Base-by-base conservation (phyloP, 2,888 invertebrate genomes). In the Baccha elongata region DNA sequence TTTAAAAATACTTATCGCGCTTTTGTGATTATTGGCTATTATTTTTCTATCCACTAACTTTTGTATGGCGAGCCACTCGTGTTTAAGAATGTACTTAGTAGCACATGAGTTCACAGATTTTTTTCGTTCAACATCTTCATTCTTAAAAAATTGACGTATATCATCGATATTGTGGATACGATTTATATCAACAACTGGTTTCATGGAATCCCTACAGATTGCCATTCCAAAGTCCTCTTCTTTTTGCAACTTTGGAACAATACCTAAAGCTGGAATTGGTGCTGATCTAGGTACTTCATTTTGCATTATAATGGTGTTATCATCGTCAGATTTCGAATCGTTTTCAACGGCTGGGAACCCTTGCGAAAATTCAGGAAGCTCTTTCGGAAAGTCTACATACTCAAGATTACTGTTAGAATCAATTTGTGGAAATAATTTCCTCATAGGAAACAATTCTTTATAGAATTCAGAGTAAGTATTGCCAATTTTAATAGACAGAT, bases 21-120 rank as follows among this genome's bases (percentile, higher is more conserved):
- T 88, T 13, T 85, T 85, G 2, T 84, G 74, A 17, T 89, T 87
- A 32, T 86, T 87, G 6, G 85, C 60, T 62, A 86, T 80, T 2
- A 89, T 21, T 84, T 88, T 88, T 11, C 87, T 86, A 21, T 87
- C 86, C 11, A 90, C 87, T 1, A 88, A 72, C 29, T 88, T 88
- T 17, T 87, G 87, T 0, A 89, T 88, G 0, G 86, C 87, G 1
- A 85, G 58, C 90, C 90, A 90, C 55, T 89, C 89, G 32, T 89
- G 87, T 21, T 87, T 86, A 13, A 87, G 71, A 21, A 90, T 87
- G 8, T 85, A 32, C 26, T 85, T 87, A 2, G 89, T 90, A 0
- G 86, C 7, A 11, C 88, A 88, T 5, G 42, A 80, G 0, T 80
- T 75, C 0, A 87, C 53, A 1, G 73, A 75, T n/a, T 84, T 73